Percentiles rank a stretch among this genome's conserved stretches.
Evolutionary conservation across 2,113 vertebrate genomes (phyloP).

Genomic region (Synchiropus splendidus): DNA sequence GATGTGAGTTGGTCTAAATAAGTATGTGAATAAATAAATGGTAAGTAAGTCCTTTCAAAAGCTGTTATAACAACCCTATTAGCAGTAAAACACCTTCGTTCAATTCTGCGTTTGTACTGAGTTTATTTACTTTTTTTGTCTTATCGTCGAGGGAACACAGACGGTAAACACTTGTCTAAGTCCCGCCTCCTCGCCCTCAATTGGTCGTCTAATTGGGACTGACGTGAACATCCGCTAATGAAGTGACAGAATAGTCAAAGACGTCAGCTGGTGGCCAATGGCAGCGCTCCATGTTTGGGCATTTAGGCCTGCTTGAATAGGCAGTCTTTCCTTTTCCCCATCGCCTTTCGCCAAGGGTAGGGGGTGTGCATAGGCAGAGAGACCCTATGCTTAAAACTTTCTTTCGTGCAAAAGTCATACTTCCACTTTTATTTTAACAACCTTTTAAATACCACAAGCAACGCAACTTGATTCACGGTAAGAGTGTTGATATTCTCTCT

Average conservation of each 20-base stretch:
- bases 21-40: too few relatives aligned
- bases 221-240: constrained; percentile 26
- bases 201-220: constrained; percentile 13
- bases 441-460: constrained; percentile 7
- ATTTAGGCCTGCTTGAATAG: constrained; percentile 28
- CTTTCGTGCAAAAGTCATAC: constrained; percentile 46
- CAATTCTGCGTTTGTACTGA: not conserved
- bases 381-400: constrained; percentile 62
- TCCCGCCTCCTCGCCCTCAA: not conserved
- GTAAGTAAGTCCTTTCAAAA: too few relatives aligned
- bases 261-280: constrained; percentile 36
- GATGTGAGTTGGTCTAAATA: too few relatives aligned
- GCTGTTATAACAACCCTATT: too few relatives aligned
- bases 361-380: constrained; percentile 65
- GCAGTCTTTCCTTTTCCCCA: constrained; percentile 15
- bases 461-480: constrained; percentile 37
- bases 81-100: too few relatives aligned
- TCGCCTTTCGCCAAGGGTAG: constrained; percentile 68
- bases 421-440: constrained; percentile 12
- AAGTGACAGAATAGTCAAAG: not conserved
- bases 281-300: constrained; percentile 12
- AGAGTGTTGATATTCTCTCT: constrained; percentile 14
- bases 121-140: not conserved
- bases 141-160: not conserved
- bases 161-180: not conserved